Evolutionary conservation across 2,888 invertebrate species (phyloP), one percentile per base, ranked within the genome.

Genomic region (Eupithecia subumbrata): DNA sequence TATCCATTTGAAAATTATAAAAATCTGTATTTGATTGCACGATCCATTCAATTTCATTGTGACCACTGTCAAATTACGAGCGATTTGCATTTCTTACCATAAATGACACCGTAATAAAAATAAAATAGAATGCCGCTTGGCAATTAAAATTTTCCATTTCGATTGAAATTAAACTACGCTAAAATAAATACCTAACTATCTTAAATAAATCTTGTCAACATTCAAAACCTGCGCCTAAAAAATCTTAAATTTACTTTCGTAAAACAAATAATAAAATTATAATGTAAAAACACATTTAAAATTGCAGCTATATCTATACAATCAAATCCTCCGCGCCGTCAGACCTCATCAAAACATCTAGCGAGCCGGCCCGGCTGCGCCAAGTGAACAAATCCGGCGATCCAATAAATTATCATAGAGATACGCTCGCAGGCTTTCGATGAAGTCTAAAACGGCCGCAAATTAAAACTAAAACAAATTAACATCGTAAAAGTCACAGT

Each of bases 111-210:
- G 90, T 90, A 88, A 87, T 85, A 88, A 90, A 89, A 86, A 85
- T 85, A 69, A 76, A 78, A 85, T 86, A 86, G 86, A 87, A 88
- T 86, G 84, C 85, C 87, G 85, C 86, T 84, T 86, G 90, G 90
- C 89, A 89, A 89, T 87, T 84, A 79, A 87, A 88, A 86, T 89
- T 89, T 84, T 89, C 89, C 90, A 87, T 84, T 88, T 90, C 84
- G 88, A 88, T 87, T 84, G 90, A 92, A 92, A 93, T 92, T 90
- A 92, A 87, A 92, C 91, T 95, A 94, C 89, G 87, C 93, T 95
- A 94, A 94, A 95, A 95, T 95, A 95, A 94, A 94, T 95, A 95
- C 93, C 93, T 95, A 95, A 90, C 94, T 94, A 94, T 91, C 93
- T 95, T 94, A 95, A 95, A 95, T 94, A 94, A 82, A 93, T 91